Evolutionary conservation across 2,797 vertebrate species (phyloP), one percentile per base, ranked within the genome.

Genomic region (Syngnathus acus): DNA sequence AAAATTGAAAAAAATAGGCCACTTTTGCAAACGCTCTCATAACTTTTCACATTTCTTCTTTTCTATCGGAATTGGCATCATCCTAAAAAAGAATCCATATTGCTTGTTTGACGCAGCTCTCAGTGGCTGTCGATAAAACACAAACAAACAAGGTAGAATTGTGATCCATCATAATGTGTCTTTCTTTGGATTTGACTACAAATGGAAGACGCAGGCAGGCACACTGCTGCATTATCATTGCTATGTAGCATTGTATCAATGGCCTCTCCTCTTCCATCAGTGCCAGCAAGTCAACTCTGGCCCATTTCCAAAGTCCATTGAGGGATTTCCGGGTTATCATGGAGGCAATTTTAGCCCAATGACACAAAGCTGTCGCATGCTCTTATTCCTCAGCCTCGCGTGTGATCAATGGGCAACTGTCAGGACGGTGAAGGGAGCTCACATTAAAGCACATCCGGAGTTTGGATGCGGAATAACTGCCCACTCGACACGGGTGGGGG

Each of bases 341-440:
- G 79, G 76, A 86, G 83, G 81, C 69, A 79, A 84, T 86, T 69
- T 78, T 83, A 87, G 89, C 78, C 85, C 84, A 65, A 60, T 76
- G 85, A 83, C 85, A 79, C 89, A 86, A 89, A 90, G 83, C 83
- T 83, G 76, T 80, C 80, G 65, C 75, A 87, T 81, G 64, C 75
- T 87, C 89, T 93, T 92, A 92, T 91, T 91, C 90, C 94, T 91
- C 92, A 92, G 72, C 86, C 85, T 76, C 80, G 83, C 85, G 82
- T 81, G 72, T 91, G 90, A 94, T 95, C 92, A 86, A 92, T 94
- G 89, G 76, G 73, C 83, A 62, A 65, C 89, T 86, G 88, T 84
- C 80, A 82, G 84, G 82, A 86, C 72, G 80, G 80, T 84, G 86
- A 90, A 90, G 87, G 78, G 84, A 88, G 89, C 72, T 81, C 79